A percentile compares a stretch with the other conserved stretches of the same genome.
These are phyloP conservation scores for Xiphophorus maculatus DNA, from an alignment of 2,113 vertebrate species.

Conservation along the genomic window DNA sequence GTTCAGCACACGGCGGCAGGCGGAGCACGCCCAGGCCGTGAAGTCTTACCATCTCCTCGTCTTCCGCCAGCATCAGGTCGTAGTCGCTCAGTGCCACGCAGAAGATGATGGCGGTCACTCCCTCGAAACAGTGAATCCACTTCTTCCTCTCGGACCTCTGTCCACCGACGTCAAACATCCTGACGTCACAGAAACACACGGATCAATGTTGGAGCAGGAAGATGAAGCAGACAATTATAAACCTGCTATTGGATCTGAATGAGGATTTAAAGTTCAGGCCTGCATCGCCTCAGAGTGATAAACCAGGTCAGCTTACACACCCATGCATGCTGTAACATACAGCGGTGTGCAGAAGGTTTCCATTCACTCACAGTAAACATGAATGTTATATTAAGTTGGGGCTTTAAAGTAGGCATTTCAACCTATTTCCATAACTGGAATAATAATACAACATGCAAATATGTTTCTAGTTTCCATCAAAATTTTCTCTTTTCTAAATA, in stretches of 20 bases:
- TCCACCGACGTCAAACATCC: slow-evolving; percentile 99
- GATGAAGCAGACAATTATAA: not conserved
- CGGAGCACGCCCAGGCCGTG: not conserved
- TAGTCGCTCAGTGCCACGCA: slow-evolving; percentile 98
- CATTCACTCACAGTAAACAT: no score
- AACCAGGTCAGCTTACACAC: no score
- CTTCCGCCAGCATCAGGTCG: slow-evolving; percentile 96
- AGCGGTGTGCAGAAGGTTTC: no score
- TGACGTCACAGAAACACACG: slow-evolving; percentile 56
- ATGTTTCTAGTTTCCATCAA: no score
- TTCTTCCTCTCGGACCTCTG: slow-evolving; percentile 98
- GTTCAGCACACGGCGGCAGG: not conserved
- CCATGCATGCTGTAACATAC: no score
- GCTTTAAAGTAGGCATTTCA: no score
- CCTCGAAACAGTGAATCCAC: slow-evolving; percentile 99
- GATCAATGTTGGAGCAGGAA: not conserved
- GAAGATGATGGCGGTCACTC: slow-evolving; percentile 98
- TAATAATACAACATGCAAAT: no score
- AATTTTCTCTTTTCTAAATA: no score
- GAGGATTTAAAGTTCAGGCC: not conserved
- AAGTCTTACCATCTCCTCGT: slow-evolving; percentile 94
- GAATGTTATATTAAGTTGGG: no score
- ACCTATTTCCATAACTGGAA: no score
- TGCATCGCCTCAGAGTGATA: no score
- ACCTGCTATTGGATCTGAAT: no score